Evolutionary conservation across 2,113 vertebrate species (phyloP).

Genomic region (Myrmophylax atrothorax): DNA sequence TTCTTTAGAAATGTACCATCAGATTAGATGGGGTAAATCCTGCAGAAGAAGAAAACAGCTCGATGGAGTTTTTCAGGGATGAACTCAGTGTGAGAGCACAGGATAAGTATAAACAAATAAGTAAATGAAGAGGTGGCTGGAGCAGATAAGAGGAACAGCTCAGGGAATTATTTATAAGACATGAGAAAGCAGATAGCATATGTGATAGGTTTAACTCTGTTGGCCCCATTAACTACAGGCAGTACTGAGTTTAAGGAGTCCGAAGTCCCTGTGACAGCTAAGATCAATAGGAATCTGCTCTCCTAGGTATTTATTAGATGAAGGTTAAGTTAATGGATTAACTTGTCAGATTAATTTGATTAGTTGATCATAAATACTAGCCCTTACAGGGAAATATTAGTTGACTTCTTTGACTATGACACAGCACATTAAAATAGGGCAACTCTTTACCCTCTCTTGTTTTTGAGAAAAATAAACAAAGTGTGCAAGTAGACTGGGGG

Average conservation of each 20-base stretch:
- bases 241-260: conserved; percentile 2
- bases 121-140: neutral
- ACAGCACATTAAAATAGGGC: neutral
- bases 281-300: conserved; percentile 31
- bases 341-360: conserved; percentile 38
- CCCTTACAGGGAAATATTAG: neutral
- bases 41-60: neutral
- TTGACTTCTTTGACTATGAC: neutral
- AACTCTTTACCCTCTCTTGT: neutral
- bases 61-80: neutral
- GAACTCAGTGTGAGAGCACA: neutral
- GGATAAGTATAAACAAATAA: conserved; percentile 51
- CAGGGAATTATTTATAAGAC: conserved; percentile 37
- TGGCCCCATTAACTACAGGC: neutral
- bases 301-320: conserved; percentile 38
- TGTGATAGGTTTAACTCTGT: conserved; percentile 27
- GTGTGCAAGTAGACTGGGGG: neutral
- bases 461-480: conserved; percentile 17
- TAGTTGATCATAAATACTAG: neutral
- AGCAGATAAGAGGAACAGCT: conserved; percentile 30
- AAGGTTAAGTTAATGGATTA: conserved; percentile 43
- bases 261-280: conserved; percentile 8
- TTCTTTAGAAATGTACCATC: neutral
- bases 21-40: neutral
- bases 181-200: neutral